Evolutionary conservation across 2,888 invertebrate genomes (phyloP), one percentile per base, ranked within the genome.

Genomic region (Electrophaes corylata): DNA sequence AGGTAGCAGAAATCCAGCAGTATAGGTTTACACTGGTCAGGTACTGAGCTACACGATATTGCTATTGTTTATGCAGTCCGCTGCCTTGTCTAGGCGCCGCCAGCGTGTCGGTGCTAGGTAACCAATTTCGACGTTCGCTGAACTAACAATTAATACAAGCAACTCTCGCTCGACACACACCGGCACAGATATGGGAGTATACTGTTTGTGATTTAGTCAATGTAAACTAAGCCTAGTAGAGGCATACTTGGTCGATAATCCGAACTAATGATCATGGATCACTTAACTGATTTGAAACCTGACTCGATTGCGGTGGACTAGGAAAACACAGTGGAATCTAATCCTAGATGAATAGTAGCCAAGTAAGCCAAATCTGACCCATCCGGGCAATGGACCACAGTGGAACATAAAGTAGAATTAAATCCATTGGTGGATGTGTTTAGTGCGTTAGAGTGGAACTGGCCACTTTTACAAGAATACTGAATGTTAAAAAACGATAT

Each of bases 111-210:
- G 26, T 47, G 40, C 47, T 48, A 41, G 43, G 29, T 47, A 20
- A 52, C 59, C 64, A 67, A 67, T 67, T 65, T 65, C 62, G 47
- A 55, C 55, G 60, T 56, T 54, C 61, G 58, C 31, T 63, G 62
- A 61, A 50, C 56, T 54, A 49, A 45, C 45, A 51, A 63, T 62
- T 64, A 60, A 54, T 62, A 51, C 58, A 44, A 35, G 60, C 56
- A 58, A 54, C 43, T 59, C 44, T 49, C 45, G 62, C 10, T 29
- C 2, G 20, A 5, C 20, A 20, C 5, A 20, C 1, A 5, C 5
- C 20, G 5, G 1, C 5, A 20, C 52, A 31, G 56, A 58, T 54
- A 57, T 37, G 40, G 44, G 55, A 37, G 46, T 49, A 44, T 20
- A 35, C 55, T 57, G 35, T 19, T 29, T 48, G 57, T 39, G 35